Evolutionary conservation across 2,888 invertebrate genomes (phyloP).

Genomic region (Pandemis cinnamomeana): DNA sequence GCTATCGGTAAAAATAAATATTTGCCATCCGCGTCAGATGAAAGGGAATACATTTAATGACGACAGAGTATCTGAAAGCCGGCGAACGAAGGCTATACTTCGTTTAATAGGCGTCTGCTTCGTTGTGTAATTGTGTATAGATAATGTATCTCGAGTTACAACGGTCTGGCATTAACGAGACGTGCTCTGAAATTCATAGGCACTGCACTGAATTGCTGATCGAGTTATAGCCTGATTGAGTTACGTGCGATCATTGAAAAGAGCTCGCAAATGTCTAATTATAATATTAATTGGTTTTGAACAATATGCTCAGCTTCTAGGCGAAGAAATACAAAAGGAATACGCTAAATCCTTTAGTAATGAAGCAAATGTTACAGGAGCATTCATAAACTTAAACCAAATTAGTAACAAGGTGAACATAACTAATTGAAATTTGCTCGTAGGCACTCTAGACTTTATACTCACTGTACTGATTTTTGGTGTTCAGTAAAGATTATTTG

Average conservation of each 20-base stretch:
- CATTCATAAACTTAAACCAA: too few species aligned
- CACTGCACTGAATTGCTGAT: slow-evolving; percentile 13
- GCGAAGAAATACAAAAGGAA: too few species aligned
- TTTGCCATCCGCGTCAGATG: not conserved
- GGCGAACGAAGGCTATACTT: slow-evolving; percentile 16
- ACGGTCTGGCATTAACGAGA: slow-evolving; percentile 27
- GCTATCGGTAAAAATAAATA: slow-evolving; percentile 18
- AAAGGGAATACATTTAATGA: slow-evolving; percentile 16
- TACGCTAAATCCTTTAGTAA: too few species aligned
- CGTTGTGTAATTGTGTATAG: slow-evolving; percentile 28
- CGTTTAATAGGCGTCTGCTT: slow-evolving; percentile 22
- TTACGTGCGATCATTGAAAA: not conserved
- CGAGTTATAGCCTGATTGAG: not conserved
- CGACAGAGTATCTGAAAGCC: slow-evolving; percentile 2
- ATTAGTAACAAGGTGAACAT: too few species aligned
- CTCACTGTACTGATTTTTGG: too few species aligned
- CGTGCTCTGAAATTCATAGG: slow-evolving; percentile 28
- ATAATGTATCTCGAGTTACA: slow-evolving; percentile 31
- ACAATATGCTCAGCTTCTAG: too few species aligned
- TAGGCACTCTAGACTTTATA: too few species aligned
- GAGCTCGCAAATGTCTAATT: not conserved
- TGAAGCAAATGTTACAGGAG: too few species aligned
- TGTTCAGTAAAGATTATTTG: too few species aligned
- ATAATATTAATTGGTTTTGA: not conserved
- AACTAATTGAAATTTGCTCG: too few species aligned